Percentiles rank a stretch among this genome's conserved stretches.
Evolutionary conservation across 2,888 invertebrate species (phyloP).

Genomic region (Siphonodentalium dalli): DNA sequence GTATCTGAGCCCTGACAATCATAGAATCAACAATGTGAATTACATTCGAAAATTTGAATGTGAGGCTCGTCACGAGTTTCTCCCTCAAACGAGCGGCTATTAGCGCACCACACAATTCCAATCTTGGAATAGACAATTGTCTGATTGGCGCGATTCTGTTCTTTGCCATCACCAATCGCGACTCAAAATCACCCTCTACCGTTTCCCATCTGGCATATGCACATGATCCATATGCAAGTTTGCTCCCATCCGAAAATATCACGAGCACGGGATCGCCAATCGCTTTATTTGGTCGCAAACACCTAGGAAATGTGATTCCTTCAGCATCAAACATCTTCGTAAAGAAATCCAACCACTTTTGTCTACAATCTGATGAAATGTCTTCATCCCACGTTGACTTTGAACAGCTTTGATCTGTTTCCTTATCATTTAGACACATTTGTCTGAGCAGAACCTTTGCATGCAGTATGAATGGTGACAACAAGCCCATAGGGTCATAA

Average conservation of each 20-base stretch:
- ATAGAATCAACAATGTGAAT: conserved; percentile 7
- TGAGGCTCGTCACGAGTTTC: neutral
- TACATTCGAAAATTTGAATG: neutral
- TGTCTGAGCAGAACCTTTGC: conserved; percentile 3
- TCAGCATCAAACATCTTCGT: neutral
- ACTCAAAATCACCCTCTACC: neutral
- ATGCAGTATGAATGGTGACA: neutral
- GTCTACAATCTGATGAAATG: neutral
- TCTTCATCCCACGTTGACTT: conserved; percentile 4
- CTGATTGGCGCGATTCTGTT: neutral
- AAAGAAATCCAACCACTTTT: conserved; percentile 4
- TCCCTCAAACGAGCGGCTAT: neutral
- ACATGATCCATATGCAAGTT: conserved; percentile 2
- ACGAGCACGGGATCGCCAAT: neutral
- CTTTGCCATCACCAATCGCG: neutral
- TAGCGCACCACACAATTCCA: conserved; percentile 5
- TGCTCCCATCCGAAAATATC: conserved; percentile 6
- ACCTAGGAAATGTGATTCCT: neutral
- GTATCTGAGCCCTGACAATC: conserved; percentile 9
- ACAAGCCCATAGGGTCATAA: conserved; percentile 2
- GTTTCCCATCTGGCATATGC: conserved; percentile 6
- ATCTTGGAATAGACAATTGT: conserved; percentile 2
- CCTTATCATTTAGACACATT: neutral
- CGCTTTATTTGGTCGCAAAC: neutral
- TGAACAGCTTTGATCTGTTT: too few species aligned